A percentile compares a stretch with the other conserved stretches of the same genome.
phyloP scores from a whole-genome alignment of 2,113 vertebrate species.

The Riparia riparia region DNA sequence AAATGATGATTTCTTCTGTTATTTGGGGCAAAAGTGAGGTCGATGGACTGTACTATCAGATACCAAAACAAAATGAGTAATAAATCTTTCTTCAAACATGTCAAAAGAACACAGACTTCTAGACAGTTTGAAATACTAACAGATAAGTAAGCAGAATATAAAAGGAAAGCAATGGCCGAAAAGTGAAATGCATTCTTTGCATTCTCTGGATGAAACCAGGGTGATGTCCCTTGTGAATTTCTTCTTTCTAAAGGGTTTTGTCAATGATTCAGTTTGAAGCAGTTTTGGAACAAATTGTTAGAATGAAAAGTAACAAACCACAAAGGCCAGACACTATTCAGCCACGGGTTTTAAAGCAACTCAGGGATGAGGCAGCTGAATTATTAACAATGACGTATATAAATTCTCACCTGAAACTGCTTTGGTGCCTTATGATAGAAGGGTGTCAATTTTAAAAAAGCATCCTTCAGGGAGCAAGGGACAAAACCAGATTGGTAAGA shows the following conservation, averaged over 20 bases:
- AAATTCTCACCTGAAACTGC: background rate
- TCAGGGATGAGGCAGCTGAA: background rate
- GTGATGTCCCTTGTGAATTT: accelerated
- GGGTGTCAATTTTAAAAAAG: background rate
- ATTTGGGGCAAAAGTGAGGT: background rate
- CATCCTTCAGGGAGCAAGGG: background rate
- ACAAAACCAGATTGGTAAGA: background rate
- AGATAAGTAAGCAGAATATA: background rate
- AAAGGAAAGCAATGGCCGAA: background rate
- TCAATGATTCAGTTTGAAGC: background rate
- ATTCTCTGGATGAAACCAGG: background rate
- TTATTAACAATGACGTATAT: background rate
- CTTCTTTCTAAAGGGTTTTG: background rate
- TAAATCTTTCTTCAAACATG: background rate
- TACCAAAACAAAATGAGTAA: background rate
- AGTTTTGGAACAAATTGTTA: background rate
- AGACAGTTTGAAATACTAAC: background rate
- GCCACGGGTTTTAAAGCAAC: background rate
- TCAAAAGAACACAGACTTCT: background rate
- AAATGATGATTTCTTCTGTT: background rate
- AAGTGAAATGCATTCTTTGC: background rate
- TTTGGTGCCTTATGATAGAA: background rate
- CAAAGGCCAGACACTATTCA: background rate
- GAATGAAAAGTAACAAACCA: background rate
- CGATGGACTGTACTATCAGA: background rate